Evolutionary conservation across 2,113 vertebrate genomes (phyloP).

Genomic region (Piliocolobus tephrosceles): DNA sequence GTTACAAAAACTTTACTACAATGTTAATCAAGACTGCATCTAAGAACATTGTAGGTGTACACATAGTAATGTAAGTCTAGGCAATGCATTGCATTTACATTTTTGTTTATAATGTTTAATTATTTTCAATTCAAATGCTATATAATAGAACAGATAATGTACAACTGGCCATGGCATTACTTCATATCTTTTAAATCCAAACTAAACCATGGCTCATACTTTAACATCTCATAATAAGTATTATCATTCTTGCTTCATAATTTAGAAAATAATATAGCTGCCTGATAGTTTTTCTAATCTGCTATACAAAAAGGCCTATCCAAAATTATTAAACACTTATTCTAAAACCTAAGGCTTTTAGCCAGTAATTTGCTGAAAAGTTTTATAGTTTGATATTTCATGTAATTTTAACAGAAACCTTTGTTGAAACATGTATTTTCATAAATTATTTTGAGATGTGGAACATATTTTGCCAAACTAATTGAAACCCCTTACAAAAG

Average conservation of each 20-base stretch:
- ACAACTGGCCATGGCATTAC: neutral
- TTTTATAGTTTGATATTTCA: neutral
- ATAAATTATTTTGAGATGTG: neutral
- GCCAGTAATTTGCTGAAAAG: neutral
- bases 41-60: neutral
- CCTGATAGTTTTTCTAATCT: neutral
- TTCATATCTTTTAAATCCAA: neutral
- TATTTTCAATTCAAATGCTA: neutral
- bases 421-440: neutral
- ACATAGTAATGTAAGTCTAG: neutral
- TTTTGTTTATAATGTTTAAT: constrained; percentile 10
- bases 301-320: neutral
- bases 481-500: neutral
- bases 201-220: neutral
- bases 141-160: neutral
- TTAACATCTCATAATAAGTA: neutral
- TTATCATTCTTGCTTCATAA: neutral
- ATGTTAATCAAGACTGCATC: neutral
- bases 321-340: neutral
- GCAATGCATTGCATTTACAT: neutral
- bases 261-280: neutral
- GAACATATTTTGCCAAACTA: neutral
- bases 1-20: neutral
- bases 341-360: neutral
- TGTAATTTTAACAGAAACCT: neutral